Evolutionary conservation across 64 coral and sea anemone genomes (phyloP), one percentile per base, ranked within the genome.

Genomic region (Hydrozoanthus tunicans): DNA sequence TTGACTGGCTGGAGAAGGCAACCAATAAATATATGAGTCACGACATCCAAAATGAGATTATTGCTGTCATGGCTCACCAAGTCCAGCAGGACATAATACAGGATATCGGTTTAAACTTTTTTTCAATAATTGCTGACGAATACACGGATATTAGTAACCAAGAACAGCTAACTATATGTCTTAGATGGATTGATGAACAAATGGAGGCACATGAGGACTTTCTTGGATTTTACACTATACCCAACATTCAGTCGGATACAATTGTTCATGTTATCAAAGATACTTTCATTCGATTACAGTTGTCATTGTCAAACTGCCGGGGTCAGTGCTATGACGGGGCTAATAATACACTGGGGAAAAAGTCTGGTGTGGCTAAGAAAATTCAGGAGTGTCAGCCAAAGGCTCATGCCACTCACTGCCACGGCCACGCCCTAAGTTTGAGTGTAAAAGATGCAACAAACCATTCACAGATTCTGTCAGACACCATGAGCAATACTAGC

Each of bases 161-260:
- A 61, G 86, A 94, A 62, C 60, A 62, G 60, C 60, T 62, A 62
- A 62, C 60, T 62, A 88, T 94, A 57, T 91, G 93, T 70, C 5
- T 94, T 72, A 65, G 81, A 80, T 94, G 89, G 89, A 59, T 91
- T 80, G 93, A 94, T 73, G 57, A 91, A 59, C 14, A 94, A 62
- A 53, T 94, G 51, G 64, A 91, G 68, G 89, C 93, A 9, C 89
- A 94, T 64, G 88, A 94, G 90, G 93, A 94, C 59, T 91, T 94
- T 64, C 59, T 86, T 27, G 93, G 89, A 32, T 94, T 94, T 81
- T 73, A 59, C n/a, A 85, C 69, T 56, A 78, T 14, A 64, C 23
- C 20, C 32, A 43, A 43, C 32, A 43, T 43, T 43, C 32, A 43
- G 32, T 43, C 32, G 32, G 0, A 43, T 43, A 43, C 32, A 43